Conservation (phyloP, 2,888 invertebrate genomes). For the Cheilosia urbana region DNA sequence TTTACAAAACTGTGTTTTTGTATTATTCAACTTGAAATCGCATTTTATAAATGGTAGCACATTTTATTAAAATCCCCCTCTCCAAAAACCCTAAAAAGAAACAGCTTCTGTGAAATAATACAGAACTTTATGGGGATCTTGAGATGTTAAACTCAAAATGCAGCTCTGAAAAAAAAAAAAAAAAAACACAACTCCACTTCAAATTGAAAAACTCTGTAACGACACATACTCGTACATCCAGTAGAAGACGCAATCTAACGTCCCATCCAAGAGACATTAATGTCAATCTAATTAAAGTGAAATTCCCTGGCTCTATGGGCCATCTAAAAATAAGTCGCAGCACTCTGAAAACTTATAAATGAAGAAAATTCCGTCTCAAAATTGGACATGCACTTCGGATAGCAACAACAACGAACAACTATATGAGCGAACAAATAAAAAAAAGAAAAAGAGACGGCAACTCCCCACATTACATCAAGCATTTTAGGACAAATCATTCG, state of each 20-base stretch:
- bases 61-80: no score
- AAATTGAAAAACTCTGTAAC: neutral
- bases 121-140: no score
- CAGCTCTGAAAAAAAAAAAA: no score
- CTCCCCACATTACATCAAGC: conserved; percentile 64
- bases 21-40: no score
- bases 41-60: no score
- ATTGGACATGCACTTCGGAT: conserved; percentile 54
- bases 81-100: no score
- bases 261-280: neutral
- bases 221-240: neutral
- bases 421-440: neutral
- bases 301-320: conserved; percentile 14
- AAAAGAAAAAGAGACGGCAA: conserved; percentile 29
- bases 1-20: no score
- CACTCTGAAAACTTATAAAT: conserved; percentile 59
- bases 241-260: neutral
- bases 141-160: no score
- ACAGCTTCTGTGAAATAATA: no score
- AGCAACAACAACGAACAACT: conserved; percentile 21
- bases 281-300: conserved; percentile 42
- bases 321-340: conserved; percentile 52
- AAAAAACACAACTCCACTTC: no score
- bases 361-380: conserved; percentile 55
- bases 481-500: conserved; percentile 73